phyloP scores from a whole-genome alignment of 2,113 vertebrate species.

The Plestiodon gilberti region DNA sequence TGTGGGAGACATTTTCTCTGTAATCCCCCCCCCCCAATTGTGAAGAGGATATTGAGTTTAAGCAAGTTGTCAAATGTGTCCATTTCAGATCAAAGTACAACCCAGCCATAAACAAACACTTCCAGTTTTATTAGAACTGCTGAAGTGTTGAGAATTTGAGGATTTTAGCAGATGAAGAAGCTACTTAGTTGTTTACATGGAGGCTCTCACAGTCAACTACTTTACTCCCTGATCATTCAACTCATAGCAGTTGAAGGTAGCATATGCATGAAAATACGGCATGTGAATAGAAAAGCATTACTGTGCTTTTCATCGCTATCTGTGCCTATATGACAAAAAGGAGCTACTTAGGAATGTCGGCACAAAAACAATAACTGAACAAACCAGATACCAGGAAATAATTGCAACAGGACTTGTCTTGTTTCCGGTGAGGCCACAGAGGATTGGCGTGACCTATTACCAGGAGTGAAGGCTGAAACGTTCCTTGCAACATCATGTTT shows the following conservation, averaged over 20 bases:
- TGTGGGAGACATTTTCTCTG: background rate
- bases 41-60: background rate
- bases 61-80: background rate
- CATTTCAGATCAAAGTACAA: slow-evolving; percentile 30
- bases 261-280: background rate
- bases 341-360: slow-evolving; percentile 48
- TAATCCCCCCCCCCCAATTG: background rate
- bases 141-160: background rate
- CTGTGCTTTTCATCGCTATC: background rate
- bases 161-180: rapidly evolving
- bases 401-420: slow-evolving; percentile 59
- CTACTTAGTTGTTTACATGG: rapidly evolving
- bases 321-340: slow-evolving; percentile 33
- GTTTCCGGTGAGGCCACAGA: slow-evolving; percentile 64
- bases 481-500: slow-evolving; percentile 48
- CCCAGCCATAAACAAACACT: slow-evolving; percentile 49
- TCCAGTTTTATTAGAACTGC: slow-evolving; percentile 23
- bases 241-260: background rate
- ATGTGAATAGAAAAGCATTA: background rate
- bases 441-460: slow-evolving; percentile 40
- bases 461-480: slow-evolving; percentile 61
- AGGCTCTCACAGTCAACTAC: background rate
- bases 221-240: background rate
- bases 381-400: slow-evolving; percentile 58
- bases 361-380: slow-evolving; percentile 65